Conservation (phyloP, 2,888 invertebrate genomes). For the Acrobasis suavella region DNA sequence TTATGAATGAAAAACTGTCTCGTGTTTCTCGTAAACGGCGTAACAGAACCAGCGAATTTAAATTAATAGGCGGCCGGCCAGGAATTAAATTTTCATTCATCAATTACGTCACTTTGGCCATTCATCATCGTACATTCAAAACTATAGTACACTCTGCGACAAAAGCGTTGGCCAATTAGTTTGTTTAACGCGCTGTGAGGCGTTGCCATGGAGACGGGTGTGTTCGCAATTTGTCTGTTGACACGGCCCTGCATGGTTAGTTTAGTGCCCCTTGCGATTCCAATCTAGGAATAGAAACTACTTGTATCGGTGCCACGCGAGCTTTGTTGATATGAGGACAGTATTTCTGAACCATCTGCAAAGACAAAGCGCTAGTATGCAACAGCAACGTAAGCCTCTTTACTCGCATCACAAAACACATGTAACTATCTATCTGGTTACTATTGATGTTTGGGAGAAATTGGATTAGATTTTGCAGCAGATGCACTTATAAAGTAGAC, state of each 20-base stretch:
- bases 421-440: too few species aligned
- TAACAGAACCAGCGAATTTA: slow-evolving; percentile 32
- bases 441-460: too few species aligned
- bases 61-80: slow-evolving; percentile 32
- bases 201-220: slow-evolving; percentile 61
- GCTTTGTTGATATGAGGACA: too few species aligned
- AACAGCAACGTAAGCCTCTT: too few species aligned
- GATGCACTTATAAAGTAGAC: too few species aligned
- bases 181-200: slow-evolving; percentile 65
- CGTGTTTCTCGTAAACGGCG: slow-evolving; percentile 26
- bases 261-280: too few species aligned
- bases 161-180: slow-evolving; percentile 67
- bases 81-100: slow-evolving; percentile 44
- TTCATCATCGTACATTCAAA: slow-evolving; percentile 43
- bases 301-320: too few species aligned
- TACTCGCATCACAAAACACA: too few species aligned
- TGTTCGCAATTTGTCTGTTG: slow-evolving; percentile 29
- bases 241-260: not conserved
- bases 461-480: too few species aligned
- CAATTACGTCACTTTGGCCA: slow-evolving; percentile 40
- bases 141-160: slow-evolving; percentile 49
- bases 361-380: too few species aligned
- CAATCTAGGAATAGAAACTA: too few species aligned
- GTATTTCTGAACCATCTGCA: too few species aligned
- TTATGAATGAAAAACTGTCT: slow-evolving; percentile 12